Percentiles rank a stretch among this genome's conserved stretches.
phyloP scores from a whole-genome alignment of 2,888 invertebrate species.

The Macropis europaea region DNA sequence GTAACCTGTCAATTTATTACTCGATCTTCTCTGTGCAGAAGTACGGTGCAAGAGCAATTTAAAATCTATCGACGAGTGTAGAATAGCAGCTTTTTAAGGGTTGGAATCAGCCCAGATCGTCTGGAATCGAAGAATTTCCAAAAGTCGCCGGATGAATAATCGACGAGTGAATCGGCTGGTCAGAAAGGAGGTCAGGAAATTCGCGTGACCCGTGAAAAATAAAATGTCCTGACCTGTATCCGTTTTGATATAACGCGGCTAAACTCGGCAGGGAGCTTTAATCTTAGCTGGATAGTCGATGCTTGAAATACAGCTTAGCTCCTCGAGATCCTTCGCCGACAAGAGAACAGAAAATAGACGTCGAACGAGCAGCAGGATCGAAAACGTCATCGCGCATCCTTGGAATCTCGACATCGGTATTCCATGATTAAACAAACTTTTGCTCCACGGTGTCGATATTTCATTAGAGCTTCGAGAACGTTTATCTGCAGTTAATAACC shows the following conservation, averaged over 20 bases:
- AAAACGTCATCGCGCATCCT: not conserved
- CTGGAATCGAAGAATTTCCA: too few relatives aligned
- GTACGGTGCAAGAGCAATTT: too few relatives aligned
- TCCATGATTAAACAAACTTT: slow-evolving; percentile 61
- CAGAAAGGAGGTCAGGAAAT: too few relatives aligned
- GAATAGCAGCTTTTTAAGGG: too few relatives aligned
- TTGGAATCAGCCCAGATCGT: too few relatives aligned
- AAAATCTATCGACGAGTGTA: too few relatives aligned
- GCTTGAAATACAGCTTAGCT: slow-evolving; percentile 41
- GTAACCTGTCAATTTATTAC: too few relatives aligned
- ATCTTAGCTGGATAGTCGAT: slow-evolving; percentile 60
- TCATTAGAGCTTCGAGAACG: slow-evolving; percentile 58
- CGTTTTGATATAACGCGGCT: slow-evolving; percentile 52
- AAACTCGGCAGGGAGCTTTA: slow-evolving; percentile 56
- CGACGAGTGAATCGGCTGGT: too few relatives aligned
- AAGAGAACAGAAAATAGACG: slow-evolving; percentile 51
- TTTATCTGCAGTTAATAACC: slow-evolving; percentile 61
- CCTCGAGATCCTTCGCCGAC: slow-evolving; percentile 35
- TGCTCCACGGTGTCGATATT: slow-evolving; percentile 55
- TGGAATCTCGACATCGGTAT: slow-evolving; percentile 50
- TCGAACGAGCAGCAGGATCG: not conserved
- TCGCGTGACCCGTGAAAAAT: slow-evolving; percentile 52
- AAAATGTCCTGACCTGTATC: slow-evolving; percentile 60
- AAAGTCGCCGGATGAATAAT: too few relatives aligned
- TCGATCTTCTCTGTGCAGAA: too few relatives aligned